A percentile compares a stretch with the other conserved stretches of the same genome.
Conservation (phyloP, 2,113 vertebrate genomes). For the Phalacrocorax carbo region DNA sequence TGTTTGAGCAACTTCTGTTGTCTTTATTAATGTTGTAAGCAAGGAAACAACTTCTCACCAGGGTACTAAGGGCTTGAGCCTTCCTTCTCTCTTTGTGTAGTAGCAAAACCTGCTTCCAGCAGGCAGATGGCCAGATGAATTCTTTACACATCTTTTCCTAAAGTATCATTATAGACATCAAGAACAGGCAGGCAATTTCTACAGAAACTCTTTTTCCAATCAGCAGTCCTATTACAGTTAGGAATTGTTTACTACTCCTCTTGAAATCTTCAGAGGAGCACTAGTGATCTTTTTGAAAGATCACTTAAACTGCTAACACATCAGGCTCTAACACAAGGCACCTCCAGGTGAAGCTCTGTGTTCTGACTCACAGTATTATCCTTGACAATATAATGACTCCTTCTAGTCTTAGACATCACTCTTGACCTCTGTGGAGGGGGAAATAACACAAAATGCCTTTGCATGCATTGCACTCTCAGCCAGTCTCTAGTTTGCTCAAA, state of each 20-base stretch:
- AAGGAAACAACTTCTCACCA: background rate
- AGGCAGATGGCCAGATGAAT: background rate
- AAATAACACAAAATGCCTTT: background rate
- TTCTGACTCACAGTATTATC: background rate
- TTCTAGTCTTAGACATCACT: background rate
- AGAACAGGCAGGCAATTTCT: background rate
- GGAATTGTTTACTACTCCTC: background rate
- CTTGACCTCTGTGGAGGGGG: background rate
- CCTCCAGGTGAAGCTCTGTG: background rate
- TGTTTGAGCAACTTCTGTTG: background rate
- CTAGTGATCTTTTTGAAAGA: background rate
- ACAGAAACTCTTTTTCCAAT: background rate
- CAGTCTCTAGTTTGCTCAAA: background rate
- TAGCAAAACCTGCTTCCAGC: background rate
- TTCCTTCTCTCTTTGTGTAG: background rate
- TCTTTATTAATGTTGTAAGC: background rate
- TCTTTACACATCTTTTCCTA: background rate
- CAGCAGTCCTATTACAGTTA: background rate
- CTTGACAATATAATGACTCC: background rate
- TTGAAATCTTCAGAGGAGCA: background rate
- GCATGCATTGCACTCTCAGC: background rate
- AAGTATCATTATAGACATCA: background rate
- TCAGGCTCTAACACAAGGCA: background rate
- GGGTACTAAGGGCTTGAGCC: background rate
- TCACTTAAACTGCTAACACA: background rate